A percentile compares a stretch with the other conserved stretches of the same genome.
Evolutionary conservation across 2,113 vertebrate species (phyloP).

Genomic region (Esox niger): DNA sequence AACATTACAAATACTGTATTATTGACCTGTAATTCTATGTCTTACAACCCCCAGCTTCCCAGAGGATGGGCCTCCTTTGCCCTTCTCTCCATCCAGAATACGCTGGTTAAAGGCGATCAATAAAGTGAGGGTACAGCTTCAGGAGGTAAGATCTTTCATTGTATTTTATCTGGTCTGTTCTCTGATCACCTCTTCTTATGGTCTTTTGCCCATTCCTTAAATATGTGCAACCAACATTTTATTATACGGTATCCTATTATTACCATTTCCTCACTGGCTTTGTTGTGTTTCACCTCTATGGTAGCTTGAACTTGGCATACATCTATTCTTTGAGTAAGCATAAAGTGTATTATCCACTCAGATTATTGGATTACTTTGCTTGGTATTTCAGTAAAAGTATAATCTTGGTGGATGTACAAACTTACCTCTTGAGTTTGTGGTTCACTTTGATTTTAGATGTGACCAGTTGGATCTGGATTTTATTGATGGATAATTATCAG

Average conservation of each 20-base stretch:
- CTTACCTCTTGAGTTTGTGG: not conserved
- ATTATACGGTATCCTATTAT: not conserved
- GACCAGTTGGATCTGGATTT: not conserved
- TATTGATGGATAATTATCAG: constrained; percentile 19
- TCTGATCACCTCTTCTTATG: not conserved
- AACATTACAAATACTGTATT: not conserved
- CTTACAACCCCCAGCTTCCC: constrained; percentile 54
- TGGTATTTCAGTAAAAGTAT: not conserved
- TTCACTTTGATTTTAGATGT: constrained; percentile 14
- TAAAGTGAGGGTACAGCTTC: constrained; percentile 89
- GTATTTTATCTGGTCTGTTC: not conserved
- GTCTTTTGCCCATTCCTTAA: not conserved
- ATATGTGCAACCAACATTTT: not conserved
- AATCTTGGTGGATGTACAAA: not conserved
- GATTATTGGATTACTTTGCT: not conserved
- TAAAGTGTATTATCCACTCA: too few relatives aligned
- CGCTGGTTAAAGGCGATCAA: constrained; percentile 92
- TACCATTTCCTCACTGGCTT: constrained; percentile 13
- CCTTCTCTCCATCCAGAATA: constrained; percentile 82
- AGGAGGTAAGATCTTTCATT: constrained; percentile 80
- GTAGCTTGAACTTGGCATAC: not conserved
- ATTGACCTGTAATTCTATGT: not conserved
- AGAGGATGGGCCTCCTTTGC: constrained; percentile 72
- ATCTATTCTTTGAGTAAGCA: too few relatives aligned
- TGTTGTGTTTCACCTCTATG: constrained; percentile 66